phyloP scores from a whole-genome alignment of 2,888 invertebrate genomes.

The Drosophila quinaria region DNA sequence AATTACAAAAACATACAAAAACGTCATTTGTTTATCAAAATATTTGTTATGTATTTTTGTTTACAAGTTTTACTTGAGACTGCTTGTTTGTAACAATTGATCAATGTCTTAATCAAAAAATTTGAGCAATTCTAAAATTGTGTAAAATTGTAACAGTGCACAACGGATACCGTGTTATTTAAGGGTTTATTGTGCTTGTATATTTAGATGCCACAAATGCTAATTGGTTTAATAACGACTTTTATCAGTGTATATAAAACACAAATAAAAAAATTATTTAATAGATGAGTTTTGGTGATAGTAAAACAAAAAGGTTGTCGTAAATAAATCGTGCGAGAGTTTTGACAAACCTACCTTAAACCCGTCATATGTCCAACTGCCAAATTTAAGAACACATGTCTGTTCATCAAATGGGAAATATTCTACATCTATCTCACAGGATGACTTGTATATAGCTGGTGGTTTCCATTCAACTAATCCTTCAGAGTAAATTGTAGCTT shows the following conservation, averaged over 20 bases:
- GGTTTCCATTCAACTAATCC: conserved; percentile 98
- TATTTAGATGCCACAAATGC: conserved; percentile 44
- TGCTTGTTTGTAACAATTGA: background rate
- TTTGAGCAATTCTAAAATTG: conserved; percentile 26
- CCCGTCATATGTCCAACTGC: conserved; percentile 99
- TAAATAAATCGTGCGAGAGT: conserved; percentile 54
- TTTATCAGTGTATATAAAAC: conserved; percentile 29
- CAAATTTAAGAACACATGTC: conserved; percentile 98
- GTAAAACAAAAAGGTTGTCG: conserved; percentile 18
- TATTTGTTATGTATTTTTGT: conserved; percentile 5
- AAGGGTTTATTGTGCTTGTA: conserved; percentile 45
- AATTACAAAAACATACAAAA: conserved; percentile 10
- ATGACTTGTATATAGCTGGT: conserved; percentile 99
- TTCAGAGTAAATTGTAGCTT: conserved; percentile 96
- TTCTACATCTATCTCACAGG: conserved; percentile 98
- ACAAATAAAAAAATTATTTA: conserved; percentile 33
- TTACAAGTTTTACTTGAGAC: conserved; percentile 4
- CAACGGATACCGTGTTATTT: conserved; percentile 46
- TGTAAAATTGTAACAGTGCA: conserved; percentile 22
- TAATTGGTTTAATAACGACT: conserved; percentile 30
- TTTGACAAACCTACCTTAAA: conserved; percentile 92
- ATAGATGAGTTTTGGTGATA: conserved; percentile 41
- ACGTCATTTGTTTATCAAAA: background rate
- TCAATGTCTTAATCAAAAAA: conserved; percentile 16
- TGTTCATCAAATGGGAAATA: conserved; percentile 99